These are phyloP conservation scores for Suncus etruscus DNA, from an alignment of 2,113 vertebrate genomes.

Conservation along the genomic window DNA sequence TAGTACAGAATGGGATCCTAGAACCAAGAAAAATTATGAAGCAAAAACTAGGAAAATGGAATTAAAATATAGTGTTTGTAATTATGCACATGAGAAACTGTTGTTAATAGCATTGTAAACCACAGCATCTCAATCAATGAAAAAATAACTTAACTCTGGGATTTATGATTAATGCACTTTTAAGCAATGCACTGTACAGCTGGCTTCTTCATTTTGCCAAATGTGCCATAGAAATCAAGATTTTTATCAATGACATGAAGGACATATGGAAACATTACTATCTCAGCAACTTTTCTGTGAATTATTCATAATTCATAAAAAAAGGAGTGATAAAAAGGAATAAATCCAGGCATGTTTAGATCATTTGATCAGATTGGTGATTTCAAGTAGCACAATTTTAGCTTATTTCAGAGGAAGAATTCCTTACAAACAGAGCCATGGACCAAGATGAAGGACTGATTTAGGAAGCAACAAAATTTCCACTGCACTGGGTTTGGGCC, in stretches of 20 bases:
- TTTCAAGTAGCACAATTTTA: not conserved
- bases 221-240: not conserved
- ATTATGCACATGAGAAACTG: not conserved
- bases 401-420: not conserved
- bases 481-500: no score
- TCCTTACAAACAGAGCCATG: not conserved
- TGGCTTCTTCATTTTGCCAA: conserved; percentile 29
- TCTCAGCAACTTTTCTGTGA: not conserved
- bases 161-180: not conserved
- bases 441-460: not conserved
- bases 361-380: conserved; percentile 8
- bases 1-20: not conserved
- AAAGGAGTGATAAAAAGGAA: not conserved
- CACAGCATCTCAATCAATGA: no score
- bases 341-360: not conserved
- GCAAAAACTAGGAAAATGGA: conserved; percentile 26
- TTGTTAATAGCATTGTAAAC: no score
- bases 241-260: not conserved
- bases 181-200: not conserved
- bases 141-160: not conserved
- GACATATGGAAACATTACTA: not conserved
- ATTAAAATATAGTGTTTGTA: not conserved
- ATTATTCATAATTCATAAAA: not conserved
- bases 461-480: not conserved
- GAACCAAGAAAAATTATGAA: not conserved